Base-by-base conservation (phyloP, 2,113 vertebrate species). In the Melanotaenia duboulayi region DNA sequence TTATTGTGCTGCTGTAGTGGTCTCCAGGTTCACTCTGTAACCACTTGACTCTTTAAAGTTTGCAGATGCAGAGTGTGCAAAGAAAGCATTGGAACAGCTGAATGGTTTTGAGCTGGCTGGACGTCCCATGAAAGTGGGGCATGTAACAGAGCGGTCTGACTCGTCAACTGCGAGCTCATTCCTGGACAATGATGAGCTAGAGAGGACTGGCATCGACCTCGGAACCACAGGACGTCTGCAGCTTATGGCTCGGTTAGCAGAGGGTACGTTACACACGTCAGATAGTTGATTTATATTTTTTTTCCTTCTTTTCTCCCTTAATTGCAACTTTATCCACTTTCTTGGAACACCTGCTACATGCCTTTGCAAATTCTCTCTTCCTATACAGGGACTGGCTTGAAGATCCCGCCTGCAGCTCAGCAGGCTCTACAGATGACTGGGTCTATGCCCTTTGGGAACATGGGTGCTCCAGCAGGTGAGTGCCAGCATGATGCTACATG, bases 391-490 rank as follows among this genome's bases (percentile, higher is more conserved):
- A 99, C 98, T 32, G 98, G 98, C 49, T 87, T 99, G 66, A 97
- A 99, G 91, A 99, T 99, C 65, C 98, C 98, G 11, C 95, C 97
- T 2, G 98, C 97, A 62, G 98, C 98, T 50, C 97, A 99, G 76
- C 97, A 99, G 80, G 98, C 98, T 39, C 88, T 99, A 25, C 98
- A 99, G 84, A 99, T 99, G 98, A 98, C 96, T 0, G 96, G 97
- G 0, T 96, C 97, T 65, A 92, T 97, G 77, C 94, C 97, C 35
- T 98, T 98, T 85, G 96, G 96, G 78, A 96, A 95, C 91, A 95
- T 98, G 56, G 89, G 95, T 89, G 71, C 87, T 67, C 80, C 88
- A 25, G 25, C 86, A 75, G 71, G 92, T 93, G 49, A 10, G 56
- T 7, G 0, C 3, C n/a, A 4, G 39, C n/a, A 48, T 17, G 10